Percentiles rank a stretch among this genome's conserved stretches.
Evolutionary conservation across 2,888 invertebrate species (phyloP).

Genomic region (Chloroclystis v-ata): DNA sequence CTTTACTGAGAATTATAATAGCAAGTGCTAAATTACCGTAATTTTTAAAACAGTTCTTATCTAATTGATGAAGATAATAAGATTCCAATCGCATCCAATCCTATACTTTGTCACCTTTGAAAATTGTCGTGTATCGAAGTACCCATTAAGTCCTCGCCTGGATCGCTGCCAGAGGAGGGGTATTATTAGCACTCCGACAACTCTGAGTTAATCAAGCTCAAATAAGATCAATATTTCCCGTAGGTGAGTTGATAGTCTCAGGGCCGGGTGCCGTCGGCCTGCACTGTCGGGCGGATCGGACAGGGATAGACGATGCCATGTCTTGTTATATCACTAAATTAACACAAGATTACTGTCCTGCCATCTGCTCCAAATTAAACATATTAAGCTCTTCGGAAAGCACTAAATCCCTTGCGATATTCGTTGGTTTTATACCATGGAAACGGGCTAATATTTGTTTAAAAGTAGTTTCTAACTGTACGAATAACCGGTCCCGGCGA

Average conservation of each 20-base stretch:
- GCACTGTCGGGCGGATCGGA: constrained; percentile 46
- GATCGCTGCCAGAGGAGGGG: constrained; percentile 66
- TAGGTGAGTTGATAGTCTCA: constrained; percentile 61
- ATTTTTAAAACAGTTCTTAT: background rate
- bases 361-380: constrained; percentile 1
- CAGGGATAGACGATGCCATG: constrained; percentile 35
- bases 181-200: constrained; percentile 74
- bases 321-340: constrained; percentile 35
- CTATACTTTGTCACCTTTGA: constrained; percentile 62
- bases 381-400: background rate
- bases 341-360: constrained; percentile 15
- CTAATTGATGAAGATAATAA: background rate
- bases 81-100: constrained; percentile 40
- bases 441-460: constrained; percentile 10
- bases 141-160: constrained; percentile 73
- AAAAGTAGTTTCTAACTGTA: constrained; percentile 18
- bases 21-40: background rate
- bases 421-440: background rate
- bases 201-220: constrained; percentile 76
- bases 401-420: background rate
- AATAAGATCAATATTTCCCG: constrained; percentile 76
- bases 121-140: constrained; percentile 73
- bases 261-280: constrained; percentile 50
- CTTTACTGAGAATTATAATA: no score
- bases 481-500: constrained; percentile 14